Evolutionary conservation across 2,113 vertebrate species (phyloP), one percentile per base, ranked within the genome.

Genomic region (Periophthalmus modestus): DNA sequence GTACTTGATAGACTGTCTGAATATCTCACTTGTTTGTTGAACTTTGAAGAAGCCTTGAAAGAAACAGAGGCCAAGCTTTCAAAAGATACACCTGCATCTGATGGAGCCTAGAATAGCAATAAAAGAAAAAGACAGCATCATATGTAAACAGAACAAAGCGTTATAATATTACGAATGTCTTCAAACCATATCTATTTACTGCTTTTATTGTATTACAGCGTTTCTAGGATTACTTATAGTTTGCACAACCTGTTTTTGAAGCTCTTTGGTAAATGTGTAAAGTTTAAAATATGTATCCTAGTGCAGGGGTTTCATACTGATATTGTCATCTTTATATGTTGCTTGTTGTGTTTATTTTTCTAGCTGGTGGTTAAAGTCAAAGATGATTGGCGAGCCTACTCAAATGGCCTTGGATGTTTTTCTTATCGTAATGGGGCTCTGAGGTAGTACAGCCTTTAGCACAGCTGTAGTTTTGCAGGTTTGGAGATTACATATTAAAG

Each of bases 21-120:
- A 28, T 3, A 28, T 1, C 28, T 28, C 28, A 28, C 28, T 28
- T 28, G 28, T 28, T 28, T 28, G 28, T 28, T 28, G 28, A 28
- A 28, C 28, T 28, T 28, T 28, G 90, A 89, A 95, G 98, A 82
- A 97, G 97, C n/a, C 94, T 96, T 77, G 28, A 28, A 28, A 3
- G 97, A 96, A 87, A n/a, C 94, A 96, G 39, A 93, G 98, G 12
- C 96, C 96, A 5, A 95, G 94, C n/a, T 99, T 99, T 89, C 95
- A 96, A 84, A 95, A 97, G 57, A 96, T 98, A 69, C 94, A 97
- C 72, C 73, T 82, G 74, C 90, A 93, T 79, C 94, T 98, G 73
- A 94, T 92, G 61, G 78, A 92, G 82, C 69, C 78, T 78, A 73
- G 77, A 75, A 21, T 94, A 94, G 19, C 89, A 92, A 1, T 15